Conservation (phyloP, 2,113 vertebrate species). For the Istiophorus platypterus region DNA sequence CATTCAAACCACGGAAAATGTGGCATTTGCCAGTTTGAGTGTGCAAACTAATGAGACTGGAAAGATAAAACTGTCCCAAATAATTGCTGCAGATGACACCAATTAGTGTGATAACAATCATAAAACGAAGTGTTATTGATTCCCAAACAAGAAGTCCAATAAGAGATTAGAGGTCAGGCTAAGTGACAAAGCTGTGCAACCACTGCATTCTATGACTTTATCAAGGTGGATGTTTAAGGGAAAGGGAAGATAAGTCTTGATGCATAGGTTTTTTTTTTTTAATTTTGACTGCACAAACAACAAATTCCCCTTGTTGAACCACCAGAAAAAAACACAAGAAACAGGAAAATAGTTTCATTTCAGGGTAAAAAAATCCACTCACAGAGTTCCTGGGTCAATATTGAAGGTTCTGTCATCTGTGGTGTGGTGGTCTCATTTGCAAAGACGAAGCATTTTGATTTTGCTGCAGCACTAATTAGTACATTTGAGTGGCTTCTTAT, state of each 20-base stretch:
- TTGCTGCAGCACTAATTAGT: not conserved
- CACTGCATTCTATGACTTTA: not conserved
- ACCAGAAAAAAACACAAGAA: not conserved
- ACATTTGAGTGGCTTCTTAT: not conserved
- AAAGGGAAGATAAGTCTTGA: not conserved
- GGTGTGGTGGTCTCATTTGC: not conserved
- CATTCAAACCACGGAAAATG: constrained; percentile 10
- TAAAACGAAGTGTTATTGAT: constrained; percentile 32
- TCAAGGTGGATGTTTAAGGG: not conserved
- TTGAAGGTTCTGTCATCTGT: not conserved
- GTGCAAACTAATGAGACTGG: constrained; percentile 28
- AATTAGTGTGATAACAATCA: constrained; percentile 43
- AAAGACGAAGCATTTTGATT: not conserved
- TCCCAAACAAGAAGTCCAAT: constrained; percentile 9
- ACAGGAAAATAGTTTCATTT: too few species aligned
- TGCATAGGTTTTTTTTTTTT: not conserved
- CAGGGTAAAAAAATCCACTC: not conserved
- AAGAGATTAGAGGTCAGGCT: constrained; percentile 22
- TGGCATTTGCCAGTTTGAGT: constrained; percentile 15
- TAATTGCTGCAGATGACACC: constrained; percentile 22
- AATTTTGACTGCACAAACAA: too few species aligned
- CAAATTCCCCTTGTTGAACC: not conserved
- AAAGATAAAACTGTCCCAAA: constrained; percentile 20
- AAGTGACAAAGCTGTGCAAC: not conserved
- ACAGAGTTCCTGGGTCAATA: not conserved